Base-by-base conservation (phyloP, 2,888 invertebrate genomes). In the Dicyrtomina minuta region DNA sequence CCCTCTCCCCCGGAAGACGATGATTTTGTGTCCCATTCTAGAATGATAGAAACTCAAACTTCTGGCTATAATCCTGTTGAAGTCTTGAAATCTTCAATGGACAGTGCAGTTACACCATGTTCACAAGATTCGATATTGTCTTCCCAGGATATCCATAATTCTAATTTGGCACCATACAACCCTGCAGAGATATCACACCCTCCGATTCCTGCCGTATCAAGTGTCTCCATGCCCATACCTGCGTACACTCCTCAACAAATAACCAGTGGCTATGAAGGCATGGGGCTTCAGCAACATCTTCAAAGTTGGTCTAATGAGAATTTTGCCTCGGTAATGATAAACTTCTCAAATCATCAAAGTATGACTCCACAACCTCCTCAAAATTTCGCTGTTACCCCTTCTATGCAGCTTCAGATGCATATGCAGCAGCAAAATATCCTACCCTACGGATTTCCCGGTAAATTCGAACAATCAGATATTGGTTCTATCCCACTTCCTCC, bases 401-500 rank as follows among this genome's bases (percentile, higher is more conserved):
- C 71, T n/a, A 66, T 70, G 51, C 67, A 68, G 15, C 62, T 72
- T 44, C 73, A 73, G 46, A 65, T 70, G 44, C 65, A 64, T 24
- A 68, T 70, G 70, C 72, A 62, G 43, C 69, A 66, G 24, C 68
- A 66, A 17, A n/a, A 58, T 65, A 24, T 65, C 1, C 71, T 68
- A 59, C n/a, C 22, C 4, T 71, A 68, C 27, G 68, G 68, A 1
- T 64, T 33, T 27, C 59, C 64, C 24, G 12, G 22, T 24, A 59
- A 70, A 51, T 55, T 53, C 3, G 72, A 72, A 0, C 59, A 59
- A 41, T 17, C 59, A 39, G 74, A 75, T 59, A 27, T 74, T 13
- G 62, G 73, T 24, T 68, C 75, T 17, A 76, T 75, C 55, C 75
- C 77, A 20, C 46, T 74, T 12, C 76, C 77, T 6, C 74, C 75